phyloP scores from a whole-genome alignment of 2,888 invertebrate genomes.

The Chloroclystis v-ata region DNA sequence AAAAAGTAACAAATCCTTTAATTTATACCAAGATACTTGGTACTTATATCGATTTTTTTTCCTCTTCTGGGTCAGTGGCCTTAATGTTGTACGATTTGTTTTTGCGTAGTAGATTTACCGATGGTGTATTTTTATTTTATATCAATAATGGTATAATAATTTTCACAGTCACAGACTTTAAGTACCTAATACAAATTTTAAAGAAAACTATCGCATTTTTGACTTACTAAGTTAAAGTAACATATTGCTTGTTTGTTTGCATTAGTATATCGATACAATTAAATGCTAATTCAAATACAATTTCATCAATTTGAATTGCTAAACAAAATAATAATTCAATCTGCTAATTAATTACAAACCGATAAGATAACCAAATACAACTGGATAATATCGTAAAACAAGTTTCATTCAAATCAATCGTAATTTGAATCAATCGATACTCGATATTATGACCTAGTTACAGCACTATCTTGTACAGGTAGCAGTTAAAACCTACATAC shows the following conservation, averaged over 20 bases:
- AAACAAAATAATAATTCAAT: neutral
- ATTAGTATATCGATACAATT: too few species aligned
- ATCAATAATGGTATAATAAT: too few species aligned
- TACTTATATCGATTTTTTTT: conserved; percentile 68
- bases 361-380: conserved; percentile 1
- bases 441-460: conserved; percentile 21
- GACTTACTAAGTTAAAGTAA: too few species aligned
- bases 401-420: conserved; percentile 3
- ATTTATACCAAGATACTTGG: conserved; percentile 77
- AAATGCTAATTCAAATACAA: neutral
- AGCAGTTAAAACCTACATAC: conserved; percentile 51
- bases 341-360: neutral
- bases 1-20: conserved; percentile 74
- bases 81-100: conserved; percentile 63
- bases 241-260: too few species aligned
- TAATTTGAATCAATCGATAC: conserved; percentile 14
- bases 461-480: conserved; percentile 43
- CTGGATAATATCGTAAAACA: too few species aligned
- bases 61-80: conserved; percentile 72
- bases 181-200: too few species aligned
- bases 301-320: neutral
- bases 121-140: neutral
- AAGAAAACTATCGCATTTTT: too few species aligned
- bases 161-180: too few species aligned
- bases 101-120: conserved; percentile 13